Conservation (phyloP, 2,888 invertebrate species). For the Chesias legatella region DNA sequence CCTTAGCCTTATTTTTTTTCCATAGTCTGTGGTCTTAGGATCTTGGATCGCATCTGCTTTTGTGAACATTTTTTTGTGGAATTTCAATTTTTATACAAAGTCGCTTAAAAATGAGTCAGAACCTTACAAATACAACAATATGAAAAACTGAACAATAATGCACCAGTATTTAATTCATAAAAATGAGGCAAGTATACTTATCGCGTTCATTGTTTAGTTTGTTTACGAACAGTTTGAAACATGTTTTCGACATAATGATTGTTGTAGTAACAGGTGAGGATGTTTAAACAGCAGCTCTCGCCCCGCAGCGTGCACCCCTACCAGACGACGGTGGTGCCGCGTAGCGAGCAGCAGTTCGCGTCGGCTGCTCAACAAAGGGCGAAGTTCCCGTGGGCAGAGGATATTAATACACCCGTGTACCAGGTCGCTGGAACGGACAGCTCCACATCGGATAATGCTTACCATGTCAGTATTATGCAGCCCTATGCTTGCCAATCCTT, state of each 20-base stretch:
- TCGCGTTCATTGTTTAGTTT: conserved; percentile 4
- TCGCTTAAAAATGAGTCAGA: not conserved
- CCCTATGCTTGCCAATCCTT: no score
- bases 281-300: conserved; percentile 75
- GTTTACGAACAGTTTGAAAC: conserved; percentile 11
- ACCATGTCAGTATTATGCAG: conserved; percentile 53
- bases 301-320: conserved; percentile 73
- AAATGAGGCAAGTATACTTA: conserved; percentile 23
- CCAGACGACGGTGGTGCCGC: conserved; percentile 72
- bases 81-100: no score
- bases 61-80: no score
- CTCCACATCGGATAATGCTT: conserved; percentile 73
- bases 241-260: conserved; percentile 23
- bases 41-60: no score
- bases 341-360: conserved; percentile 67
- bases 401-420: conserved; percentile 59
- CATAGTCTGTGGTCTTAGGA: no score
- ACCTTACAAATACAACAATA: not conserved
- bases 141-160: not conserved
- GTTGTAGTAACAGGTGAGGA: conserved; percentile 43
- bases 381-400: conserved; percentile 74
- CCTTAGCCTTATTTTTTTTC: no score
- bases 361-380: conserved; percentile 71
- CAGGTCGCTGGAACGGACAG: conserved; percentile 72
- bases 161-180: conserved; percentile 1